Evolutionary conservation across 2,888 invertebrate species (phyloP).

Genomic region (Belgica antarctica): DNA sequence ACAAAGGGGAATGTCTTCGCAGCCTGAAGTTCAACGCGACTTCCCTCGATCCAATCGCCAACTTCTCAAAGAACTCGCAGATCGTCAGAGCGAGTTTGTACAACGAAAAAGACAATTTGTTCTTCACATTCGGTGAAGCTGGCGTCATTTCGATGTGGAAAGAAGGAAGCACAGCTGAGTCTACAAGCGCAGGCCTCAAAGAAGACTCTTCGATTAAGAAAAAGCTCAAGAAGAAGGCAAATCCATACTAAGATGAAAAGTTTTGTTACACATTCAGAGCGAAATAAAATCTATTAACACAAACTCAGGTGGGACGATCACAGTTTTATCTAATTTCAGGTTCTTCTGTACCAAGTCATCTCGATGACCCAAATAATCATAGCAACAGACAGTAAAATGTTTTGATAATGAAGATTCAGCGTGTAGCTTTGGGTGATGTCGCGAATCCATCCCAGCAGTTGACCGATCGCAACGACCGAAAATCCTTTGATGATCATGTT

Average conservation of each 20-base stretch:
- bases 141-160: constrained; percentile 67
- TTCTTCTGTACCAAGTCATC: constrained; percentile 19
- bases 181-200: not conserved
- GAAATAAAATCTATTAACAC: not conserved
- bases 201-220: constrained; percentile 40
- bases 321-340: not conserved
- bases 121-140: constrained; percentile 72
- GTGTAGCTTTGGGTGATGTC: constrained; percentile 65
- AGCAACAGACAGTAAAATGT: constrained; percentile 58
- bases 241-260: constrained; percentile 36
- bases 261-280: not conserved
- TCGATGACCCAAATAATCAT: constrained; percentile 63
- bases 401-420: constrained; percentile 64
- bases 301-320: too few species aligned
- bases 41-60: constrained; percentile 58
- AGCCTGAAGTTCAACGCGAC: constrained; percentile 56
- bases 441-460: constrained; percentile 65
- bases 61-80: constrained; percentile 66
- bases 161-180: not conserved
- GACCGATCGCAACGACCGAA: constrained; percentile 65
- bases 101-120: constrained; percentile 60
- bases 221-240: constrained; percentile 36
- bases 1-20: constrained; percentile 59
- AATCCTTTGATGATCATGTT: constrained; percentile 70
- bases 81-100: constrained; percentile 68